phyloP scores from a whole-genome alignment of 2,113 vertebrate genomes.

The Grantiella picta region DNA sequence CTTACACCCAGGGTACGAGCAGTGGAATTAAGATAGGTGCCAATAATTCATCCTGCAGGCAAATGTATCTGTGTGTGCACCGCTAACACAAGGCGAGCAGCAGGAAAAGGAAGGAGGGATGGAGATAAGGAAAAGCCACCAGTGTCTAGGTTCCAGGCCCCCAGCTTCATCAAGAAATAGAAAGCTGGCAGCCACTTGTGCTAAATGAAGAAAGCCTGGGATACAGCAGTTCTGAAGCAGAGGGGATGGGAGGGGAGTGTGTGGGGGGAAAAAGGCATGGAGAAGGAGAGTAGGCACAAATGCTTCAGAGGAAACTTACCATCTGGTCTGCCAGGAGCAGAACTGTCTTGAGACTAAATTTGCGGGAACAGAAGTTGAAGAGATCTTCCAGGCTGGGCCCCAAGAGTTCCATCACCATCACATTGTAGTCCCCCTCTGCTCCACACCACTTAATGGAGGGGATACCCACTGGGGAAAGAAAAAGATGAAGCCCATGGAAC shows the following conservation, averaged over 20 bases:
- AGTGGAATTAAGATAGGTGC: background rate
- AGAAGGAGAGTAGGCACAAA: background rate
- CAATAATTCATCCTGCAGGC: background rate
- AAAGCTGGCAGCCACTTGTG: background rate
- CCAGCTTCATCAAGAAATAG: background rate
- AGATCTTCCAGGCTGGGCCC: conserved; percentile 96
- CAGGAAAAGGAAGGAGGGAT: background rate
- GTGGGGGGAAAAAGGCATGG: background rate
- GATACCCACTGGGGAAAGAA: conserved; percentile 83
- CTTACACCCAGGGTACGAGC: background rate
- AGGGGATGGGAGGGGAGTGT: background rate
- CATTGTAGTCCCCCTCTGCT: conserved; percentile 95
- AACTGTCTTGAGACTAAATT: conserved; percentile 98
- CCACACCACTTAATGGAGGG: conserved; percentile 98
- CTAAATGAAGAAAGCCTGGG: background rate
- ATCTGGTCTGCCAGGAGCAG: conserved; percentile 96
- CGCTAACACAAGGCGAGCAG: background rate
- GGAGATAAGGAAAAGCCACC: background rate
- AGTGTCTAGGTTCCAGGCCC: background rate
- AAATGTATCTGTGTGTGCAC: background rate
- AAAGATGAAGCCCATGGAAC: background rate
- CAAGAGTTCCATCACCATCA: conserved; percentile 97
- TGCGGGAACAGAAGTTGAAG: conserved; percentile 97
- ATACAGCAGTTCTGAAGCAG: background rate
- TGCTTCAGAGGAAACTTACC: conserved; percentile 72